Base-by-base conservation (phyloP, 2,113 vertebrate species). In the Hydrochoerus hydrochaeris region DNA sequence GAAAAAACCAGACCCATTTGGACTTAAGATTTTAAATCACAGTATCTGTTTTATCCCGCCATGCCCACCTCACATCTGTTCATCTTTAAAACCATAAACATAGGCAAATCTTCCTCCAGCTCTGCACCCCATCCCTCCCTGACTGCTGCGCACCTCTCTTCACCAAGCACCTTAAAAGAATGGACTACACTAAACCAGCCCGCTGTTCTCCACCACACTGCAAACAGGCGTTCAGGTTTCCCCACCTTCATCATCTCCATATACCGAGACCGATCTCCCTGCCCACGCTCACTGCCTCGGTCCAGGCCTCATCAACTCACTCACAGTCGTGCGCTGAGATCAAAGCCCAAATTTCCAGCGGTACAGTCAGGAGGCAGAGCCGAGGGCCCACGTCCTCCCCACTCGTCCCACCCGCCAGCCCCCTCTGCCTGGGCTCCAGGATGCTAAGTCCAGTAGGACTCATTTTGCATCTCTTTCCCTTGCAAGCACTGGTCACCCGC, bases 211-310 rank as follows among this genome's bases (percentile, higher is more conserved):
- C 26, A 2, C 69, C 57, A 4, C 16, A 49, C 38, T 60, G 54
- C 82, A 87, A 46, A 35, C 10, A 17, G 0, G 38, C 7, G 2
- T 12, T 69, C 22, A 17, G 41, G 10, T 7, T 44, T 30, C 52
- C 20, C 83, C 5, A 28, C 38, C 38, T 67, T 12, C 41, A 0
- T 10, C 0, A 0, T 17, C 38, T 60, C 38, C 77, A 54, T 30
- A 10, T n/a, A 19, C 67, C 22, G 67, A 22, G n/a, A 19, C 19
- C 69, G 22, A 10, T 24, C 69, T 71, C 71, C 20, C n/a, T 41
- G 38, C 38, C 71, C 9, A 41, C n/a, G 44, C 60, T 69, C 30
- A 20, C 14, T 13, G 17, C 62, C 44, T 46, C 11, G 24, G 7
- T 49, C 30, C 17, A 16, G 41, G 14, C 10, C 11, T 57, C 81